These are phyloP conservation scores for Shargacucullia verbasci DNA, from an alignment of 2,888 invertebrate genomes.

Conservation along the genomic window DNA sequence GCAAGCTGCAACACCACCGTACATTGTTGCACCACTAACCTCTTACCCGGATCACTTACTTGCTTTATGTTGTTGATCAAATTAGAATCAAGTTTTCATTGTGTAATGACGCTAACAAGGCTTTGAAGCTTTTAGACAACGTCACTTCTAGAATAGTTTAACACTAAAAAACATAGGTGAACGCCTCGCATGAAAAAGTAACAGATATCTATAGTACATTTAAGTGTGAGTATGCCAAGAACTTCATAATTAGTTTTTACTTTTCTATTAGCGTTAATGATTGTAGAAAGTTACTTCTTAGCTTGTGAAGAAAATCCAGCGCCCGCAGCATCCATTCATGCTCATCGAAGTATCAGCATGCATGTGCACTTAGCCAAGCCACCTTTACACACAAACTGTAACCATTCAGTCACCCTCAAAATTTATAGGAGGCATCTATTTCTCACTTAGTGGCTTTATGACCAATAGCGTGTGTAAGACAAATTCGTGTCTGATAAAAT, in stretches of 20 bases:
- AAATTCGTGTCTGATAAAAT: slow-evolving; percentile 55
- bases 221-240: no score
- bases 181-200: no score
- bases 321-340: slow-evolving; percentile 12
- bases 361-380: not conserved
- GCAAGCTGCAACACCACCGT: slow-evolving; percentile 52
- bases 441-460: slow-evolving; percentile 23
- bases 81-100: slow-evolving; percentile 8
- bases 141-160: no score
- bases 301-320: slow-evolving; percentile 6
- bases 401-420: slow-evolving; percentile 26
- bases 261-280: not conserved
- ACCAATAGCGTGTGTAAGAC: slow-evolving; percentile 50
- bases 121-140: no score
- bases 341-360: not conserved
- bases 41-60: slow-evolving; percentile 40
- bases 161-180: no score
- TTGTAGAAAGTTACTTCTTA: not conserved
- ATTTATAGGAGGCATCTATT: slow-evolving; percentile 20
- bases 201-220: no score
- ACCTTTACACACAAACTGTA: slow-evolving; percentile 1
- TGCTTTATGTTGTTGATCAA: slow-evolving; percentile 25
- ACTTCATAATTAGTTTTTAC: not conserved
- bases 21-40: slow-evolving; percentile 52
- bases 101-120: not conserved